Evolutionary conservation across 2,888 invertebrate genomes (phyloP).

Genomic region (Altica lythri): DNA sequence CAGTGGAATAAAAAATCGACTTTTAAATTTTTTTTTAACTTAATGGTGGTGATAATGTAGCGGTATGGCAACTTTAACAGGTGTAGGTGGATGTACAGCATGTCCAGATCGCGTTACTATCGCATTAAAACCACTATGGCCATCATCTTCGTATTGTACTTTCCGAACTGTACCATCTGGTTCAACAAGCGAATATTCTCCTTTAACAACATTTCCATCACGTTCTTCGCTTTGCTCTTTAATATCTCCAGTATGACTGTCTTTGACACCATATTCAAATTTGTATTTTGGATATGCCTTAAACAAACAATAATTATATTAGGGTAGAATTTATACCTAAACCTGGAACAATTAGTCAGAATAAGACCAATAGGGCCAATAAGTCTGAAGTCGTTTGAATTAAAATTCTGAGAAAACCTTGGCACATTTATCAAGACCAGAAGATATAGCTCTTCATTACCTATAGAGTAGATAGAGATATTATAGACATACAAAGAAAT

Average conservation of each 20-base stretch:
- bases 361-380: too few relatives aligned
- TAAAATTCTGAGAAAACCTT: too few relatives aligned
- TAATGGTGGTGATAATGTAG: constrained; percentile 17
- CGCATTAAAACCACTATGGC: constrained; percentile 62
- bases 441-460: too few relatives aligned
- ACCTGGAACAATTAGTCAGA: too few relatives aligned
- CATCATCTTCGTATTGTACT: constrained; percentile 69
- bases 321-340: too few relatives aligned
- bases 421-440: too few relatives aligned
- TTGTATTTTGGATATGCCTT: constrained; percentile 72
- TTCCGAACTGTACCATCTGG: constrained; percentile 68
- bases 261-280: constrained; percentile 72
- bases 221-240: constrained; percentile 72
- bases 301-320: too few relatives aligned
- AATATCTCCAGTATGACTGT: constrained; percentile 73
- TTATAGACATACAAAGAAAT: too few relatives aligned
- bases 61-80: constrained; percentile 36
- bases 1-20: background rate
- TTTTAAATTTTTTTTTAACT: too few relatives aligned
- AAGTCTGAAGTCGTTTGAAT: too few relatives aligned
- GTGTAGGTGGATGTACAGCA: constrained; percentile 58
- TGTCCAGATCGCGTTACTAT: constrained; percentile 64
- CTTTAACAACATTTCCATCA: constrained; percentile 75
- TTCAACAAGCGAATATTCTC: constrained; percentile 69
- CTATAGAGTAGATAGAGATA: too few relatives aligned